phyloP scores from a whole-genome alignment of 2,888 invertebrate species.

The Agriopis marginaria region DNA sequence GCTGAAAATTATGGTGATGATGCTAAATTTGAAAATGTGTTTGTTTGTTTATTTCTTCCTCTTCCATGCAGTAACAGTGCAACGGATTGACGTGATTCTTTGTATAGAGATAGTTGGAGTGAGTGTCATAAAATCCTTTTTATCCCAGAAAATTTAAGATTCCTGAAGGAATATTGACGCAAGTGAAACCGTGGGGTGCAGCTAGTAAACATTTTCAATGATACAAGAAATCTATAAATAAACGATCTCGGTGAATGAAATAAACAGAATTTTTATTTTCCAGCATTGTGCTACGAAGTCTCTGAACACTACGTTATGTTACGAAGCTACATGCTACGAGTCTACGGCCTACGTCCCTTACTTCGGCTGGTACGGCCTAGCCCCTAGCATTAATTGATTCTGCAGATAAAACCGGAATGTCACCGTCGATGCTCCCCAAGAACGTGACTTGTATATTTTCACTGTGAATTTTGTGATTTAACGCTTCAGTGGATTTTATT shows the following conservation, averaged over 20 bases:
- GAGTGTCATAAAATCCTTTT: no score
- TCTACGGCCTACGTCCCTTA: conserved; percentile 29
- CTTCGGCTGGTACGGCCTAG: conserved; percentile 60
- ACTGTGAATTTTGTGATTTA: conserved; percentile 51
- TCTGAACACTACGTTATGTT: conserved; percentile 23
- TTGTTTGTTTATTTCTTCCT: no score
- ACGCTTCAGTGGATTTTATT: conserved; percentile 51
- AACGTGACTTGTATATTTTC: conserved; percentile 47
- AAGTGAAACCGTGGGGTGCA: no score
- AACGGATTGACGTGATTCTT: no score
- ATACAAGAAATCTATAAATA: background rate
- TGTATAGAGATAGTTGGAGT: no score
- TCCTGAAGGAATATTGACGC: no score
- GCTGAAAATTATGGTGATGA: no score
- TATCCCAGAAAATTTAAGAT: no score
- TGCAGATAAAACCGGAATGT: conserved; percentile 73
- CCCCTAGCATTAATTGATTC: conserved; percentile 74
- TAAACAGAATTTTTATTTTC: no score
- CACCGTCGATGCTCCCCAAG: conserved; percentile 52
- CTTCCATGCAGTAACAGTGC: no score
- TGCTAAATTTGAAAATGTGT: no score
- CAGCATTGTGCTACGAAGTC: conserved; percentile 9
- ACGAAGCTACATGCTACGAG: conserved; percentile 28
- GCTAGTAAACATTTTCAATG: no score
- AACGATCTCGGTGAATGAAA: background rate